Evolutionary conservation across 2,113 vertebrate species (phyloP).

Genomic region (Forbesichthys agassizii): DNA sequence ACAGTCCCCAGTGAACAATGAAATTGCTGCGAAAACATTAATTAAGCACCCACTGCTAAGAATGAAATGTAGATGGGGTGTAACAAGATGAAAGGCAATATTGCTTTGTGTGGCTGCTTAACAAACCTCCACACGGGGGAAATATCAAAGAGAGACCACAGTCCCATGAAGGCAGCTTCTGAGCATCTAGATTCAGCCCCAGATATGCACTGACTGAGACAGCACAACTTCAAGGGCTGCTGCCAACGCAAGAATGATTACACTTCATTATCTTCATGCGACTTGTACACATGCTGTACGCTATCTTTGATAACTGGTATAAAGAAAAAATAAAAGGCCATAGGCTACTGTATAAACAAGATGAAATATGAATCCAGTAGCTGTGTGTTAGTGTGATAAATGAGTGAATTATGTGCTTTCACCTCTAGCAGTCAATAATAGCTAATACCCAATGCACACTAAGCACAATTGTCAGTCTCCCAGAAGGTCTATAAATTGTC

Average conservation of each 20-base stretch:
- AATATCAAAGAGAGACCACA: constrained; percentile 60
- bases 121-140: constrained; percentile 51
- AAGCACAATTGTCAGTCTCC: too few species aligned
- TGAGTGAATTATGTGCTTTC: too few species aligned
- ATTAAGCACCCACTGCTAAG: constrained; percentile 66
- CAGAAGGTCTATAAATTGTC: too few species aligned
- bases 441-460: too few species aligned
- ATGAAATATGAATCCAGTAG: too few species aligned
- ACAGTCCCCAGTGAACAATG: constrained; percentile 53
- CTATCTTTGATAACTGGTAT: too few species aligned
- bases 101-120: constrained; percentile 57
- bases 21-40: constrained; percentile 67
- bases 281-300: too few species aligned
- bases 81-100: constrained; percentile 63
- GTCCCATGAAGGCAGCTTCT: constrained; percentile 43
- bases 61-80: constrained; percentile 45
- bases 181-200: constrained; percentile 53
- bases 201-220: constrained; percentile 36
- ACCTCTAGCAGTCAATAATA: too few species aligned
- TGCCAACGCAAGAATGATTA: constrained; percentile 49
- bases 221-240: constrained; percentile 53
- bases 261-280: constrained; percentile 49
- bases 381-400: too few species aligned
- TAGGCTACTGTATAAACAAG: too few species aligned
- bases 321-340: too few species aligned